Percentiles rank a stretch among this genome's conserved stretches.
Conservation (phyloP, 2,113 vertebrate species). For the Platichthys stellatus region DNA sequence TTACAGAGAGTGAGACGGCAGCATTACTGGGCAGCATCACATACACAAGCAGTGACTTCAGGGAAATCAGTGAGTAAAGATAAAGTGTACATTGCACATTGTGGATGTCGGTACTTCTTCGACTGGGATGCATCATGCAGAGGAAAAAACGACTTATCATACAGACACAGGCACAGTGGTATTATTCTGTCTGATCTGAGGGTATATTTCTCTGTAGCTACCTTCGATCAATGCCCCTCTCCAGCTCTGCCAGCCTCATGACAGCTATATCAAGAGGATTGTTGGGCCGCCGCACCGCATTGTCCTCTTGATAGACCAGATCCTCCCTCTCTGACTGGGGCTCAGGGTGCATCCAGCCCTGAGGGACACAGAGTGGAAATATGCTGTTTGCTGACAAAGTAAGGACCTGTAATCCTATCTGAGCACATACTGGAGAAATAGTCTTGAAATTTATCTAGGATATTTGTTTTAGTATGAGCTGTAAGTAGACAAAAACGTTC, state of each 20-base stretch:
- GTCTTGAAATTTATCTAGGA: not conserved
- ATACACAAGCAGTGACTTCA: not conserved
- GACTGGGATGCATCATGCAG: not conserved
- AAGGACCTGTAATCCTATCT: not conserved
- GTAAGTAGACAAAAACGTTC: not conserved
- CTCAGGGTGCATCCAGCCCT: slow-evolving; percentile 95
- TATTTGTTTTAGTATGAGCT: not conserved
- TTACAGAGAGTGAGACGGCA: slow-evolving; percentile 66
- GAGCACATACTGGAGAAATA: not conserved
- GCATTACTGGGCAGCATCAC: not conserved
- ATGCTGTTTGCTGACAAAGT: not conserved
- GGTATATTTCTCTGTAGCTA: slow-evolving; percentile 90
- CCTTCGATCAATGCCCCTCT: slow-evolving; percentile 98
- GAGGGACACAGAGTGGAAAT: slow-evolving; percentile 44
- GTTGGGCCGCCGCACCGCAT: slow-evolving; percentile 87
- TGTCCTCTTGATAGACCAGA: slow-evolving; percentile 96
- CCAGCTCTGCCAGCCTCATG: slow-evolving; percentile 94
- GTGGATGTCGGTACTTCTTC: not conserved
- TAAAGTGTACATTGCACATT: not conserved
- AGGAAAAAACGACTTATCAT: not conserved
- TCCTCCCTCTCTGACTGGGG: slow-evolving; percentile 93
- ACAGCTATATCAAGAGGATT: slow-evolving; percentile 99
- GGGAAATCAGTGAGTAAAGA: not conserved
- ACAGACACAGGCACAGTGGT: slow-evolving; percentile 84
- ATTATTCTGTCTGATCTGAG: slow-evolving; percentile 88